These are phyloP conservation scores for Meloidogyne floridensis DNA, from an alignment of 1,140 invertebrate species.

Conservation along the genomic window DNA sequence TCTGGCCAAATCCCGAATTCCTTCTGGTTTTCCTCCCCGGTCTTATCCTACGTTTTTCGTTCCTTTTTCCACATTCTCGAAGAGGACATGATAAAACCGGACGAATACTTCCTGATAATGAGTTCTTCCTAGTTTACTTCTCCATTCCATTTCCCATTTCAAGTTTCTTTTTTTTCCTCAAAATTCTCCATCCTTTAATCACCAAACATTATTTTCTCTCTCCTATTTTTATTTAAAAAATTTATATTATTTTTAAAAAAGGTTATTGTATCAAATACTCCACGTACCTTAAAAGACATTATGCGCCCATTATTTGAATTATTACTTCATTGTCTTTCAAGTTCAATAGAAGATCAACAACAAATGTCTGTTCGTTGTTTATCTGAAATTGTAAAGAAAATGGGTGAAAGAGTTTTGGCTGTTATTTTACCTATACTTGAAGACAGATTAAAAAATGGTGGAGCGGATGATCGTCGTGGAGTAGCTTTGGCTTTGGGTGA, in stretches of 20 bases:
- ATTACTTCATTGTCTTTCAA: constrained; percentile 53
- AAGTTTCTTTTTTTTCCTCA: neutral
- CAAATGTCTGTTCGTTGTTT: constrained; percentile 86
- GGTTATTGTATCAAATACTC: constrained; percentile 68
- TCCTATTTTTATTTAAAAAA: neutral
- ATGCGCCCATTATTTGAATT: constrained; percentile 89
- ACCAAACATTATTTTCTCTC: no score
- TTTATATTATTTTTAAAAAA: constrained; percentile 10
- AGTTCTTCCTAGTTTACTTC: no score
- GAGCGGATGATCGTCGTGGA: constrained; percentile 86
- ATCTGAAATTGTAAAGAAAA: constrained; percentile 92
- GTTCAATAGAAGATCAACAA: constrained; percentile 75
- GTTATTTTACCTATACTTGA: constrained; percentile 98
- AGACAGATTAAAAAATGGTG: constrained; percentile 80
- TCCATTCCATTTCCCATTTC: no score
- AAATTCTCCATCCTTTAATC: neutral
- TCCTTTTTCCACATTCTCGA: no score
- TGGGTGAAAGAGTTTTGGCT: constrained; percentile 93
- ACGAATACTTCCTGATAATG: no score
- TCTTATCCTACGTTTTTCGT: no score
- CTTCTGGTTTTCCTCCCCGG: no score
- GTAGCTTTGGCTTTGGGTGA: constrained; percentile 96
- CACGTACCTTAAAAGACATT: constrained; percentile 91
- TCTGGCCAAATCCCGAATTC: no score
- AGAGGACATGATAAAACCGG: no score